These are phyloP conservation scores for Noctua pronuba DNA, from an alignment of 2,888 invertebrate genomes.

Conservation along the genomic window DNA sequence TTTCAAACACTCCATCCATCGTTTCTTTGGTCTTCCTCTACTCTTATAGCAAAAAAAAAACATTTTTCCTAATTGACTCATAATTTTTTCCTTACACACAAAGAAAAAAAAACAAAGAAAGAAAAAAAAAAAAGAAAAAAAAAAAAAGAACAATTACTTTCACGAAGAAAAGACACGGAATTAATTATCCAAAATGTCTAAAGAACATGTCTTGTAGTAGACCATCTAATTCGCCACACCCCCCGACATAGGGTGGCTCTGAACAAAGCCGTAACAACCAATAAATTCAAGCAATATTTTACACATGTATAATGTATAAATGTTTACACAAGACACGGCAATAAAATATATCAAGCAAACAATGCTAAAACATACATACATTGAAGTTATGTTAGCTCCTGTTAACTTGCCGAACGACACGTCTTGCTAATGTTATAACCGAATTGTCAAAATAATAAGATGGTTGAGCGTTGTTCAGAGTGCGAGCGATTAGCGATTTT, in stretches of 20 bases:
- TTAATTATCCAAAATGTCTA: constrained; percentile 63
- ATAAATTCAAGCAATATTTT: constrained; percentile 89
- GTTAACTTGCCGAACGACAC: constrained; percentile 80
- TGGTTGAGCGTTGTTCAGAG: constrained; percentile 67
- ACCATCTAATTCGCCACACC: constrained; percentile 69
- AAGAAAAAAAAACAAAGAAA: too few species aligned
- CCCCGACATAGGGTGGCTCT: constrained; percentile 71
- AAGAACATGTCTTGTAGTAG: constrained; percentile 52
- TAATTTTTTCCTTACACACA: neutral
- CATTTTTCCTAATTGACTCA: neutral
- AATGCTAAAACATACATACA: constrained; percentile 85
- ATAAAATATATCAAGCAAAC: constrained; percentile 88
- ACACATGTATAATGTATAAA: constrained; percentile 75
- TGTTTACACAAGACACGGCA: constrained; percentile 89
- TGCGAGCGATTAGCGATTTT: constrained; percentile 69
- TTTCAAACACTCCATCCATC: too few species aligned
- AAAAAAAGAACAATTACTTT: neutral
- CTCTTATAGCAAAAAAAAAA: too few species aligned
- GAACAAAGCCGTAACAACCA: constrained; percentile 85
- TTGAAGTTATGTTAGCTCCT: constrained; percentile 79
- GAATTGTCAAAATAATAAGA: constrained; percentile 86
- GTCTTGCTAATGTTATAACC: constrained; percentile 84
- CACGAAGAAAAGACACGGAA: constrained; percentile 14
- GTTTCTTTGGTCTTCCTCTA: too few species aligned
- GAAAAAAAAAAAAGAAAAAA: too few species aligned